Base-by-base conservation (phyloP, 2,888 invertebrate species). In the Stenodera caucasica region DNA sequence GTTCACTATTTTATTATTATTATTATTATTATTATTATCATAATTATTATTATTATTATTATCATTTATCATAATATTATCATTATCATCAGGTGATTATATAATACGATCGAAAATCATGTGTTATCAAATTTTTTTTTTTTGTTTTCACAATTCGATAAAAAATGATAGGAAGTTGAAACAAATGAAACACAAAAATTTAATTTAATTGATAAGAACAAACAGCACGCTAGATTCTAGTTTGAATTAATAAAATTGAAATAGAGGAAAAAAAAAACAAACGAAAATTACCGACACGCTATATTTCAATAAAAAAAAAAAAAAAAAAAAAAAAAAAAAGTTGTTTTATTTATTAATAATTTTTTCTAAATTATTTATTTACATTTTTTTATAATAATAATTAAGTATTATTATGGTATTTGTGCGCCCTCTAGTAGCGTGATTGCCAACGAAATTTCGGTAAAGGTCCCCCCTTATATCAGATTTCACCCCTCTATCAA, bases 371-470 rank as follows among this genome's bases (percentile, higher is more conserved):
- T 32, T 32, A 12, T 12, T 32, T 32, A 32, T 32, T 32, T 12
- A 12, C 12, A 7, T 15, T 37, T 37, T 14, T 37, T 37, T 15
- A 26, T 4, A 26, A 26, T 9, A 7, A 32, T 32, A 11, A 32
- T 32, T 32, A 4, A 7, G 32, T 32, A 32, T 2, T 5, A 32
- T 2, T 32, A 2, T 9, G 2, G 11, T n/a, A 32, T 7, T 40
- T 18, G 3, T 11, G 49, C 60, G 60, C 60, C 60, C 56, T 53
- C 60, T 60, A 12, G 6, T 50, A 12, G 45, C 21, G 3, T 18
- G 5, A 35, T 49, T 30, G 9, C 56, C 8, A 40, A 40, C 40
- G 9, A 40, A 40, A 40, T 21, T 40, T 40, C 40, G 40, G 40
- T 18, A 5, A 30, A 8, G 9, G 1, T n/a, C n/a, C n/a, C n/a